Conservation (phyloP, 2,113 vertebrate species). For the Probosciger aterrimus region DNA sequence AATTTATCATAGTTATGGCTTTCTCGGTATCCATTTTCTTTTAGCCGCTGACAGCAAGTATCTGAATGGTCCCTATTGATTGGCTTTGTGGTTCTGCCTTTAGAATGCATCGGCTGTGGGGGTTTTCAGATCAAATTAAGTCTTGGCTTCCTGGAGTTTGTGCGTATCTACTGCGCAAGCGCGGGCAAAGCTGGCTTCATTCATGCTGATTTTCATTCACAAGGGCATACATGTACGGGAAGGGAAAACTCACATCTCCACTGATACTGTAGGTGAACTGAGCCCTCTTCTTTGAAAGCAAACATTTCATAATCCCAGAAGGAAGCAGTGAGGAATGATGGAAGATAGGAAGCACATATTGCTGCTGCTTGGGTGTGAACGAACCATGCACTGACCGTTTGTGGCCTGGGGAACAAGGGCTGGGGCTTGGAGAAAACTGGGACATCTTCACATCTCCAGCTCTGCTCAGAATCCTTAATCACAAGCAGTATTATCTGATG, state of each 20-base stretch:
- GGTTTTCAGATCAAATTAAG: constrained; percentile 64
- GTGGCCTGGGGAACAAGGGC: background rate
- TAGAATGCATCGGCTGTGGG: constrained; percentile 72
- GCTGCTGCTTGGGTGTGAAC: background rate
- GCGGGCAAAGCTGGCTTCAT: constrained; percentile 24
- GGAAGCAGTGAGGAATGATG: background rate
- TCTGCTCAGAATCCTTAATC: background rate
- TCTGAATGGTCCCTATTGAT: constrained; percentile 85
- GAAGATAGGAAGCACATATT: background rate
- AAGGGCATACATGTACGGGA: background rate
- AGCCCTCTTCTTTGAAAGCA: background rate
- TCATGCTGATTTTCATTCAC: constrained; percentile 48
- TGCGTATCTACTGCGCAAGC: background rate
- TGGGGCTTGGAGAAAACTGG: background rate
- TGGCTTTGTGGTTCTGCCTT: constrained; percentile 79
- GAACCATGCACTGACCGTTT: fast-evolving
- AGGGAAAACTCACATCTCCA: background rate
- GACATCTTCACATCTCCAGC: background rate
- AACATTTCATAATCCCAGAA: background rate
- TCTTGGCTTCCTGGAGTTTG: constrained; percentile 37
- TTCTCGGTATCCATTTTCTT: constrained; percentile 94
- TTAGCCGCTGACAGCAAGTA: constrained; percentile 86
- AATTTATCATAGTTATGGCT: constrained; percentile 99
- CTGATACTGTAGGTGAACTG: background rate
- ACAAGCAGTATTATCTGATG: background rate